Evolutionary conservation across 1,140 invertebrate species (phyloP).

Genomic region (Camponotus pennsylvanicus): DNA sequence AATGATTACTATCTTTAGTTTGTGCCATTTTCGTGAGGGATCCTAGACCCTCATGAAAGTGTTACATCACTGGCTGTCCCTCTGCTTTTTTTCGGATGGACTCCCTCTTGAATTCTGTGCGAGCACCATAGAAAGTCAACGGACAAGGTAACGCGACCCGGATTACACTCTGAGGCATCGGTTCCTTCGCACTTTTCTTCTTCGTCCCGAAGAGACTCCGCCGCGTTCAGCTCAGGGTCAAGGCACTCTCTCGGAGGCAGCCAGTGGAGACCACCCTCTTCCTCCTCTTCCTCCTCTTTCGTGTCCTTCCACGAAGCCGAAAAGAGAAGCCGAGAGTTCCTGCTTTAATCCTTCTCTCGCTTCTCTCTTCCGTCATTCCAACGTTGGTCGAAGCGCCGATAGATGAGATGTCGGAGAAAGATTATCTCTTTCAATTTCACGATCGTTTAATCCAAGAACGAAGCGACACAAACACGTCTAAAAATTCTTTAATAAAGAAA

Average conservation of each 20-base stretch:
- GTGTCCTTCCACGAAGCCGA: conserved; percentile 46
- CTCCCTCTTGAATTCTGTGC: conserved; percentile 71
- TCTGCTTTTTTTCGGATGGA: conserved; percentile 41
- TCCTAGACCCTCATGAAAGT: conserved; percentile 7
- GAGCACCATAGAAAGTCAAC: conserved; percentile 81
- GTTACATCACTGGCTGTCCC: conserved; percentile 58
- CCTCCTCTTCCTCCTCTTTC: not conserved
- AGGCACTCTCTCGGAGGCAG: conserved; percentile 76
- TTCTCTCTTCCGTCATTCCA: conserved; percentile 54
- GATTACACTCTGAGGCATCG: conserved; percentile 77
- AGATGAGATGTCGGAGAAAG: conserved; percentile 16
- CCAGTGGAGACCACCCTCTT: not conserved
- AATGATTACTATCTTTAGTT: conserved; percentile 19
- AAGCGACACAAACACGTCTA: conserved; percentile 28
- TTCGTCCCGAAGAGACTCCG: conserved; percentile 72
- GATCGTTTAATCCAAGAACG: conserved; percentile 24
- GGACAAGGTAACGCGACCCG: conserved; percentile 80
- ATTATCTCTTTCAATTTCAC: conserved; percentile 55
- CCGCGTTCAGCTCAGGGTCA: conserved; percentile 78
- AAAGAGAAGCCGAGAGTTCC: conserved; percentile 56
- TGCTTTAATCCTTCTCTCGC: conserved; percentile 40
- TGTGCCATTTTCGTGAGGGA: conserved; percentile 23
- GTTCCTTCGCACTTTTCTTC: conserved; percentile 81
- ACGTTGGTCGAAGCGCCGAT: conserved; percentile 26
- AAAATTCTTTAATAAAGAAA: not conserved